Percentiles rank a stretch among this genome's conserved stretches.
Evolutionary conservation across 2,113 vertebrate genomes (phyloP).

Genomic region (Fregetta grallaria): DNA sequence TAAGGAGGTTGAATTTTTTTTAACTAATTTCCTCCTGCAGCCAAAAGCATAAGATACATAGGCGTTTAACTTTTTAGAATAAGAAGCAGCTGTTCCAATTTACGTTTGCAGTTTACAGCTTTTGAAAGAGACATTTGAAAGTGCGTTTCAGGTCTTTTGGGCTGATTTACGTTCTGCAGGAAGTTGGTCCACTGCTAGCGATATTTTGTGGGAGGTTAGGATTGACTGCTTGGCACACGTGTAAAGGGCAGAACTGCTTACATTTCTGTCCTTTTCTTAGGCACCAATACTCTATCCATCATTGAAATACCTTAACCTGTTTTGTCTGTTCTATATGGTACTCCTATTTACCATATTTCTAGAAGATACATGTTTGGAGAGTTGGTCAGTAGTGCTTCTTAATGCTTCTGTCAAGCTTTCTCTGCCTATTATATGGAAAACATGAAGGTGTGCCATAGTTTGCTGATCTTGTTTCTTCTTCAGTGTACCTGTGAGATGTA

Average conservation of each 20-base stretch:
- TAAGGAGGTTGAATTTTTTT: not conserved
- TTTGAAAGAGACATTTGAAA: not conserved
- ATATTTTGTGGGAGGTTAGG: not conserved
- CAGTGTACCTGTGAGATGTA: not conserved
- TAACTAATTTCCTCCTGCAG: accelerated
- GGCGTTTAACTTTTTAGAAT: not conserved
- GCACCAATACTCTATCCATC: not conserved
- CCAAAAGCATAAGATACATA: not conserved
- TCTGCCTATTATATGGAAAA: not conserved
- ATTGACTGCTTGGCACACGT: not conserved
- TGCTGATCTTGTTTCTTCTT: not conserved
- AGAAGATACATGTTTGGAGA: not conserved
- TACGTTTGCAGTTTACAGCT: not conserved
- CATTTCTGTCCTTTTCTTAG: not conserved
- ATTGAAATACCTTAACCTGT: not conserved
- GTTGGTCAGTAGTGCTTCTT: not conserved
- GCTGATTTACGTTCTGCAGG: not conserved
- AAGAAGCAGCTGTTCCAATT: not conserved
- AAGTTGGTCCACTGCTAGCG: not conserved
- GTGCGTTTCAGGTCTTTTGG: not conserved
- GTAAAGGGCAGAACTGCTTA: not conserved
- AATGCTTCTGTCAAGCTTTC: not conserved
- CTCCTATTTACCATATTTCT: not conserved
- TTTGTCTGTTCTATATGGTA: not conserved
- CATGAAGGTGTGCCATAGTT: not conserved